These are phyloP conservation scores for Drosophila sucinea DNA, from an alignment of 1,140 invertebrate genomes.

Conservation along the genomic window DNA sequence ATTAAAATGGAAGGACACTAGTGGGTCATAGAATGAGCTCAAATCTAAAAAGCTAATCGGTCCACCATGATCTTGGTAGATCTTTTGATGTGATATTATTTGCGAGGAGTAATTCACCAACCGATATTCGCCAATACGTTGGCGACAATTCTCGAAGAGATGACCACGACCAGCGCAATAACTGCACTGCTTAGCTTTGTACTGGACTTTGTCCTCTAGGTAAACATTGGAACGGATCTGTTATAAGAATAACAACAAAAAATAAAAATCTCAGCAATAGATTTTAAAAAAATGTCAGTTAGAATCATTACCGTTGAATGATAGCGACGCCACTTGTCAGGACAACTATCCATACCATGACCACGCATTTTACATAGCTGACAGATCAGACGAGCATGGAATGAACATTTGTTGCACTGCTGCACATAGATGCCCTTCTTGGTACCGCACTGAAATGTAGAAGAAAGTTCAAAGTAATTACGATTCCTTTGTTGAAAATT, in stretches of 20 bases:
- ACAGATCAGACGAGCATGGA: constrained; percentile 84
- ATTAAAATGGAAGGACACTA: constrained; percentile 55
- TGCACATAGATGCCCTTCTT: constrained; percentile 84
- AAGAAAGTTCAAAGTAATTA: neutral
- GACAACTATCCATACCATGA: constrained; percentile 85
- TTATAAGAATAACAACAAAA: neutral
- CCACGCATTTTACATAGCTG: constrained; percentile 85
- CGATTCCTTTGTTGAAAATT: neutral
- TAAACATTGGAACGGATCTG: constrained; percentile 82
- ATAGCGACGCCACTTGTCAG: constrained; percentile 88
- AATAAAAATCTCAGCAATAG: neutral
- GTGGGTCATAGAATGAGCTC: constrained; percentile 31
- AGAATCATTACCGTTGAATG: constrained; percentile 86
- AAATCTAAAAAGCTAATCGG: constrained; percentile 23
- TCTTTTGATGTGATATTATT: constrained; percentile 71
- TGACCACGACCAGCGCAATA: constrained; percentile 87
- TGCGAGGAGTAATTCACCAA: constrained; percentile 39
- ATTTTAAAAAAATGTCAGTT: neutral
- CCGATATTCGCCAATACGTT: constrained; percentile 56
- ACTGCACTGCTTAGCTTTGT: constrained; percentile 85
- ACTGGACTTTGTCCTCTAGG: constrained; percentile 79
- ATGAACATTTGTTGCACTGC: constrained; percentile 86
- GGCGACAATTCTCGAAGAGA: constrained; percentile 84
- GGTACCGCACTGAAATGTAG: constrained; percentile 86
- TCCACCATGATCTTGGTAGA: constrained; percentile 61